phyloP scores from a whole-genome alignment of 2,888 invertebrate genomes.

The Uropetala carovei region DNA sequence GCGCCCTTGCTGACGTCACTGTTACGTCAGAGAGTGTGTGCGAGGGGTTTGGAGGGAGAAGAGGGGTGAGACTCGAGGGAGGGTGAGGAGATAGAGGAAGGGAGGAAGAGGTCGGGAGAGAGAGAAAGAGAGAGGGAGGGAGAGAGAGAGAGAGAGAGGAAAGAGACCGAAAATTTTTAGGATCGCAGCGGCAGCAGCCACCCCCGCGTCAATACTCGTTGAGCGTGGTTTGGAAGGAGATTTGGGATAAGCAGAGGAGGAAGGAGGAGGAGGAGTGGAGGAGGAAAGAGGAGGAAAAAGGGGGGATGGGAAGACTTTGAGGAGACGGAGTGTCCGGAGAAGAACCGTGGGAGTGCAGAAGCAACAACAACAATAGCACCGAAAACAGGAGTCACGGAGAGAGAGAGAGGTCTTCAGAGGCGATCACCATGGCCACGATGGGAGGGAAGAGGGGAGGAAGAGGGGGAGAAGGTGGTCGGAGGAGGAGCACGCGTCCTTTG shows the following conservation, averaged over 20 bases:
- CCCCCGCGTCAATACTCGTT: too few relatives aligned
- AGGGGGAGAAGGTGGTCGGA: too few relatives aligned
- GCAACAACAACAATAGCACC: background rate
- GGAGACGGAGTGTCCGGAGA: background rate
- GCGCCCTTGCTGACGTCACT: conserved; percentile 18
- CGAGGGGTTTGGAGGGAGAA: too few relatives aligned
- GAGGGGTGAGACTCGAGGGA: too few relatives aligned
- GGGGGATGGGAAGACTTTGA: background rate
- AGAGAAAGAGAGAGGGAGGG: background rate
- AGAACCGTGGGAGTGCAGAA: background rate
- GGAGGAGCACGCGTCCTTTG: too few relatives aligned
- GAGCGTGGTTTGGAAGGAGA: background rate
- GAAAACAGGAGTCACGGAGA: background rate
- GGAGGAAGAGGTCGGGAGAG: too few relatives aligned
- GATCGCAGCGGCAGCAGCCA: too few relatives aligned
- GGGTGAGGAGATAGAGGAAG: too few relatives aligned
- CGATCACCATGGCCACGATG: background rate
- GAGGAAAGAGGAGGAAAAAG: conserved; percentile 19
- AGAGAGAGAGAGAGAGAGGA: too few relatives aligned
- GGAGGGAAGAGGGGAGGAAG: background rate
- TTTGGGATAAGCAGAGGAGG: background rate
- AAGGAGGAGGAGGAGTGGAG: background rate
- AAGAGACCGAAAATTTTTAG: too few relatives aligned
- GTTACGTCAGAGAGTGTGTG: conserved; percentile 10
- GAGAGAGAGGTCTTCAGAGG: background rate